Evolutionary conservation across 2,888 invertebrate species (phyloP).

Genomic region (Tricholauxania praeusta): DNA sequence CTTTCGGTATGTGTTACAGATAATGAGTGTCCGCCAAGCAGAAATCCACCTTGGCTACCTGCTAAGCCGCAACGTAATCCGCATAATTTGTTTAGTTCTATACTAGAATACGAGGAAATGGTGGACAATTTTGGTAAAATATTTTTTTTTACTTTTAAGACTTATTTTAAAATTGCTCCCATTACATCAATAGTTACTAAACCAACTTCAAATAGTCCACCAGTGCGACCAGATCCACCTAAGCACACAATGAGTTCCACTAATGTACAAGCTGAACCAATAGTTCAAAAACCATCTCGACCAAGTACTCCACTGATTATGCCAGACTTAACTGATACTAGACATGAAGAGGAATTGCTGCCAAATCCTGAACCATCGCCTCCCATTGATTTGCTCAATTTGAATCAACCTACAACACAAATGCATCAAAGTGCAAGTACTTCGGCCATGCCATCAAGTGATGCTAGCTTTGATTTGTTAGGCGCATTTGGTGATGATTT

Average conservation of each 20-base stretch:
- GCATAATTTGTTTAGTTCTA: conserved; percentile 76
- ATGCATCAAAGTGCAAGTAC: conserved; percentile 55
- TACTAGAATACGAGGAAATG: conserved; percentile 85
- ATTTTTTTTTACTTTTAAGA: not conserved
- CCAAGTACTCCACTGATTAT: conserved; percentile 53
- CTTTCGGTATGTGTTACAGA: conserved; percentile 80
- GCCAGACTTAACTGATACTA: conserved; percentile 64
- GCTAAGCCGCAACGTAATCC: conserved; percentile 73
- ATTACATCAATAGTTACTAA: conserved; percentile 66
- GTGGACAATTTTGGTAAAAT: conserved; percentile 83
- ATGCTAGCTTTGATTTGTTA: conserved; percentile 74
- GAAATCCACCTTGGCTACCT: conserved; percentile 82
- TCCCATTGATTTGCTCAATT: conserved; percentile 72
- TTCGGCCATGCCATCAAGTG: conserved; percentile 59
- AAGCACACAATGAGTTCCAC: conserved; percentile 40
- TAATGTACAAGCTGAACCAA: conserved; percentile 17
- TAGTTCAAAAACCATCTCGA: conserved; percentile 45
- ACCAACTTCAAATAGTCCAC: conserved; percentile 56
- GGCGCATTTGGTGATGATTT: conserved; percentile 68
- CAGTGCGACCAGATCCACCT: conserved; percentile 57
- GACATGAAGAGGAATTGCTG: conserved; percentile 57
- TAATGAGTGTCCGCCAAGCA: conserved; percentile 75
- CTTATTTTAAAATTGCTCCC: conserved; percentile 33
- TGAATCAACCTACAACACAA: conserved; percentile 64
- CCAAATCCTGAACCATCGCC: conserved; percentile 59